phyloP scores from a whole-genome alignment of 2,888 invertebrate genomes.

The Crocallis elinguaria region DNA sequence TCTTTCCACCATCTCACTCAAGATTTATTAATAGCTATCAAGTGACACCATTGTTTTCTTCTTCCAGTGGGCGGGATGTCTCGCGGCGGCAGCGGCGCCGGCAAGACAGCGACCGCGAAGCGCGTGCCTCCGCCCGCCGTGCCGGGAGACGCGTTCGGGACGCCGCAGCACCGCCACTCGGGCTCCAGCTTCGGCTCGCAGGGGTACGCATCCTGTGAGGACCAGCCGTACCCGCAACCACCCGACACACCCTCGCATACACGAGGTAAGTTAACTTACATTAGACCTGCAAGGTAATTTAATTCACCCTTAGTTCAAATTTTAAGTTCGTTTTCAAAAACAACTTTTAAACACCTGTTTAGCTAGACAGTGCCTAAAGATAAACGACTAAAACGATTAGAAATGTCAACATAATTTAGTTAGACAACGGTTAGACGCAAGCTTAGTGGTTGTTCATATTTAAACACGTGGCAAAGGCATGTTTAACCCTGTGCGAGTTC shows the following conservation, averaged over 20 bases:
- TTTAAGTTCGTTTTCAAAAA: too few species aligned
- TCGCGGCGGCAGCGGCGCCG: slow-evolving; percentile 89
- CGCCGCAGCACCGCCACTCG: slow-evolving; percentile 88
- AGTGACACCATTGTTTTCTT: neutral
- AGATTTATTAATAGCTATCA: neutral
- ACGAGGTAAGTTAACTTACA: slow-evolving; percentile 58
- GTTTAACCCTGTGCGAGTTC: too few species aligned
- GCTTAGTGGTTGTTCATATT: too few species aligned
- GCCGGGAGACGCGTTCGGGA: slow-evolving; percentile 89
- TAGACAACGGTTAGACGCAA: too few species aligned
- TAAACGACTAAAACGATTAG: too few species aligned
- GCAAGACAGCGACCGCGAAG: slow-evolving; percentile 93
- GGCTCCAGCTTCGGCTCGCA: slow-evolving; percentile 91
- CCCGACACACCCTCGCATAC: slow-evolving; percentile 86
- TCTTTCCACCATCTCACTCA: slow-evolving; percentile 14
- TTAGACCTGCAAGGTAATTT: neutral
- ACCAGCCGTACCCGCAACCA: slow-evolving; percentile 88
- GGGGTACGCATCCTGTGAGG: slow-evolving; percentile 91
- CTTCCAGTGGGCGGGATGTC: slow-evolving; percentile 95
- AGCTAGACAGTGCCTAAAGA: too few species aligned
- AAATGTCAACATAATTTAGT: too few species aligned
- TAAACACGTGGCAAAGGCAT: too few species aligned
- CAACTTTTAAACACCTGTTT: too few species aligned
- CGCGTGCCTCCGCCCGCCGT: slow-evolving; percentile 96
- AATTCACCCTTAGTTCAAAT: neutral